Evolutionary conservation across 1,140 invertebrate species (phyloP), one percentile per base, ranked within the genome.

Genomic region (Schlechtendalia chinensis): DNA sequence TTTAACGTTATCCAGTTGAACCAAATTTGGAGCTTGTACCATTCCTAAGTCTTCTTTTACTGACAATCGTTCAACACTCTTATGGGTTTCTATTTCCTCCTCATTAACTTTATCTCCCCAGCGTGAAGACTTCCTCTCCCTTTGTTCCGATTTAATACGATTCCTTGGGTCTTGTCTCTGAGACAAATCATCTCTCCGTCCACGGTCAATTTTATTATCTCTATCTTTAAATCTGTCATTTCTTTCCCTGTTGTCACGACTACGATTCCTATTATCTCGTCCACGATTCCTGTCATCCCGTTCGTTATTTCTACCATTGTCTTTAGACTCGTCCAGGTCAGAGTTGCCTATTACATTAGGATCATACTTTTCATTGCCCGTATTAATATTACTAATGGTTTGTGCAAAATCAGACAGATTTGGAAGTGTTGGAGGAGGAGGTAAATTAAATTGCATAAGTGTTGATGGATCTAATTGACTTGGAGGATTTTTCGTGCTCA

Each of bases 71-170:
- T 45, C 47, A 72, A n/a, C n/a, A 81, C 87, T 86, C 0, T 87
- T 87, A 29, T 87, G 81, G 80, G 86, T 87, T 24, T 86, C 86
- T 1, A 84, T 83, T 84, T 67, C 85, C 83, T 85, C 84, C 83
- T 85, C 84, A 32, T 29, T 72, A 29, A 72, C 69, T 84, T 77
- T 85, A 81, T 67, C 81, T 59, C 63, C 75, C 71, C 59, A 80
- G 61, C 14, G 83, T 63, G 65, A 53, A 50, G 50, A 72, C 39
- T 84, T 84, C 54, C 85, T 83, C 79, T 85, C 84, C 53, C 82
- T 75, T 81, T 82, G 75, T 82, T 72, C 79, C 58, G 54, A 47
- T 80, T 74, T 81, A 27, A 65, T 47, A 80, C 80, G 72, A 81
- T 82, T 32, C 82, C 81, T 82, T 59, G 83, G 81, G 81, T 82